These are phyloP conservation scores for Venturia canescens DNA, from an alignment of 1,140 invertebrate genomes.

Conservation along the genomic window DNA sequence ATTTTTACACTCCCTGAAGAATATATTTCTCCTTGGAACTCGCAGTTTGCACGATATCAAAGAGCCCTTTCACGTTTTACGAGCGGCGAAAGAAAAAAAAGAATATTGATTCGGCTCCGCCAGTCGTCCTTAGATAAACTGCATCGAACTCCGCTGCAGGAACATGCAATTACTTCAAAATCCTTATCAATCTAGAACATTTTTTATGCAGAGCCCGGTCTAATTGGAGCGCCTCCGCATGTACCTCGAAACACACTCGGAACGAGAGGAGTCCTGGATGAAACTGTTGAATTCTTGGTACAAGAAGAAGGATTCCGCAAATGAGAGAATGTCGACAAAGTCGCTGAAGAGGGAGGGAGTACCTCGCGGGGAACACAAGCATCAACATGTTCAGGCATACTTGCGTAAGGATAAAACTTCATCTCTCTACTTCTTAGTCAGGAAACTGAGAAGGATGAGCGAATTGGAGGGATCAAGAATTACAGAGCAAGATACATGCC, in stretches of 20 bases:
- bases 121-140: constrained; percentile 26
- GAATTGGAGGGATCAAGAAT: background rate
- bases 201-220: background rate
- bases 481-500: background rate
- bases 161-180: constrained; percentile 23
- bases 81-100: background rate
- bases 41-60: constrained; percentile 60
- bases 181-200: constrained; percentile 56
- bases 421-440: background rate
- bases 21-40: constrained; percentile 28
- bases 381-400: background rate
- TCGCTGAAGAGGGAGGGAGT: background rate
- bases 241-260: constrained; percentile 9
- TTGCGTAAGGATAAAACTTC: constrained; percentile 20
- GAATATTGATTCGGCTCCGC: background rate
- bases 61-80: constrained; percentile 37
- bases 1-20: constrained; percentile 33
- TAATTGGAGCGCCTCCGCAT: constrained; percentile 34
- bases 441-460: background rate
- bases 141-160: constrained; percentile 30
- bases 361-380: constrained; percentile 3
- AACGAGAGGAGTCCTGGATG: background rate
- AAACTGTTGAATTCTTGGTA: background rate
- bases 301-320: background rate
- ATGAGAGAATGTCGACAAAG: background rate